Percentiles rank a stretch among this genome's conserved stretches.
These are phyloP conservation scores for Pimpla rufipes DNA, from an alignment of 2,888 invertebrate genomes.

Conservation along the genomic window DNA sequence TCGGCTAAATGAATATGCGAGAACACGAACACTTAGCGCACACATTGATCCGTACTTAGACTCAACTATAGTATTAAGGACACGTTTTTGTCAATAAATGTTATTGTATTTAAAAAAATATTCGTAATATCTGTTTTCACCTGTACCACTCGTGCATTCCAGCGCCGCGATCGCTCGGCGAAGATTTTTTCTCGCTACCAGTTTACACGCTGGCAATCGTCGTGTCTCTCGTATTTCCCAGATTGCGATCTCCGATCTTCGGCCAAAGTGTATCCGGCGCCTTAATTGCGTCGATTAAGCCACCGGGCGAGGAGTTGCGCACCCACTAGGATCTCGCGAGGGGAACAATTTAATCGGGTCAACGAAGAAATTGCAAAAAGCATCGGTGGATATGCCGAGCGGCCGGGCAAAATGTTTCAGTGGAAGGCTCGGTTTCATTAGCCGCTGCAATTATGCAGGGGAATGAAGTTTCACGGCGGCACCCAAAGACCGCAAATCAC, in stretches of 20 bases:
- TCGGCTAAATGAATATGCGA: slow-evolving; percentile 24
- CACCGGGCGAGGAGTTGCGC: slow-evolving; percentile 26
- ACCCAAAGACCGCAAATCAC: slow-evolving; percentile 35
- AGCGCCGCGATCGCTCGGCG: not conserved
- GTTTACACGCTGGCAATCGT: not conserved
- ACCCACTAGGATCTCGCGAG: slow-evolving; percentile 24
- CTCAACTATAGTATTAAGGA: slow-evolving; percentile 75
- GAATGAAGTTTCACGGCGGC: slow-evolving; percentile 35
- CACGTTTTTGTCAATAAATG: slow-evolving; percentile 79
- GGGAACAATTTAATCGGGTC: slow-evolving; percentile 61
- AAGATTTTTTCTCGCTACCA: slow-evolving; percentile 15
- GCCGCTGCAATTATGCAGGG: slow-evolving; percentile 37
- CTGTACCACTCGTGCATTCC: not conserved
- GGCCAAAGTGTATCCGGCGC: slow-evolving; percentile 28
- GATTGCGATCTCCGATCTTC: slow-evolving; percentile 64
- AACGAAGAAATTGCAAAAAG: slow-evolving; percentile 65
- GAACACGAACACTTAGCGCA: slow-evolving; percentile 36
- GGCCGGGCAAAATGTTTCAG: slow-evolving; percentile 5
- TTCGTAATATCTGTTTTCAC: not conserved
- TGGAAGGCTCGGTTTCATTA: slow-evolving; percentile 42
- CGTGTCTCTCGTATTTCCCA: slow-evolving; percentile 9
- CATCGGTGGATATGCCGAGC: slow-evolving; percentile 49
- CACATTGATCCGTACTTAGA: slow-evolving; percentile 70
- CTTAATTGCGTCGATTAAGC: slow-evolving; percentile 74
- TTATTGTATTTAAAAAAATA: slow-evolving; percentile 75